Conservation (phyloP, 2,113 vertebrate species). For the Pelecanus crispus region DNA sequence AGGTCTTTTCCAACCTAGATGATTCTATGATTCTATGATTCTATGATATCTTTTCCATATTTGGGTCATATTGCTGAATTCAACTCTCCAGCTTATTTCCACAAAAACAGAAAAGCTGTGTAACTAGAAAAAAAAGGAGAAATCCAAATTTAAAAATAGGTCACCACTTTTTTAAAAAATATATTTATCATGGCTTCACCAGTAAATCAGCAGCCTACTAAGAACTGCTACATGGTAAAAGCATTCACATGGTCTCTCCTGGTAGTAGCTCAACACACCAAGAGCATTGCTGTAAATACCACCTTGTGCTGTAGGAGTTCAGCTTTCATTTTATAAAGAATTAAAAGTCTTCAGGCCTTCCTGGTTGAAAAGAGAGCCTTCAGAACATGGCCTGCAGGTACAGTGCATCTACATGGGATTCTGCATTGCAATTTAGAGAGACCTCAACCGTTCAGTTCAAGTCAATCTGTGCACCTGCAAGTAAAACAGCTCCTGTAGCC, state of each 20-base stretch:
- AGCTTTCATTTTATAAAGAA: not conserved
- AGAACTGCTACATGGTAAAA: not conserved
- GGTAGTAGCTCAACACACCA: not conserved
- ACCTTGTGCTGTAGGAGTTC: not conserved
- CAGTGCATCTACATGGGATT: not conserved
- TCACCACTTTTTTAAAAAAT: not conserved
- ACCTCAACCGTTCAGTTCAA: not conserved
- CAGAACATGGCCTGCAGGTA: not conserved
- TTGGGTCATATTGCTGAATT: not conserved
- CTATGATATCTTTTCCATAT: not conserved
- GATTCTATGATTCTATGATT: too few species aligned
- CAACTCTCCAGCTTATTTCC: not conserved
- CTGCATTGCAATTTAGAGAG: not conserved
- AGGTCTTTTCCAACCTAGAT: too few species aligned
- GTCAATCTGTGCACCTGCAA: not conserved
- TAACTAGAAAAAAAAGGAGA: not conserved
- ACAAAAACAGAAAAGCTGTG: not conserved
- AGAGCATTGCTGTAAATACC: not conserved
- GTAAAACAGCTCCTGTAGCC: not conserved
- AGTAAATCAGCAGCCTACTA: not conserved
- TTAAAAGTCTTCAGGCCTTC: not conserved
- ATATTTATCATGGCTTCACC: not conserved
- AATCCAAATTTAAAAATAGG: not conserved
- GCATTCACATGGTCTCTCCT: not conserved
- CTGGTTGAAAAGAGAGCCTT: not conserved